phyloP scores from a whole-genome alignment of 2,113 vertebrate genomes.

The Petaurus breviceps region DNA sequence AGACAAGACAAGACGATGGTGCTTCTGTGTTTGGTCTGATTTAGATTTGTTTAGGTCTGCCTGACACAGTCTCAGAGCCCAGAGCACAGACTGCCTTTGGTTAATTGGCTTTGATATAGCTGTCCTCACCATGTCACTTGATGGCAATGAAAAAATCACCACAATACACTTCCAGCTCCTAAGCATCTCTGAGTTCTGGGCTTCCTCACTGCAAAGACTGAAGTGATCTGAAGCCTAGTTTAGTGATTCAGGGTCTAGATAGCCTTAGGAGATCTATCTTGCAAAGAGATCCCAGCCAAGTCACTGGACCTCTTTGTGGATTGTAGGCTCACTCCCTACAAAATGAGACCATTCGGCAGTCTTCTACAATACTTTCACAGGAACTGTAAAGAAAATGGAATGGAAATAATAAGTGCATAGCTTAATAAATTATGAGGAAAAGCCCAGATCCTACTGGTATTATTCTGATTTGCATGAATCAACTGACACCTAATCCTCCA shows the following conservation, averaged over 20 bases:
- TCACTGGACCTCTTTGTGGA: background rate
- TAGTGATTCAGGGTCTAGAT: constrained; percentile 21
- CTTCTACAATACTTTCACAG: background rate
- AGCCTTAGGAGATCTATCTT: background rate
- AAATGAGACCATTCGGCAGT: background rate
- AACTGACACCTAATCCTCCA: background rate
- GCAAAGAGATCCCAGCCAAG: background rate
- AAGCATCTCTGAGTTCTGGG: background rate
- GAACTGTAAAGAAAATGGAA: constrained; percentile 28
- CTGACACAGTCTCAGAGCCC: background rate
- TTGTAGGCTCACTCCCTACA: background rate
- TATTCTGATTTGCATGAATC: constrained; percentile 28
- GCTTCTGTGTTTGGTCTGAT: constrained; percentile 74
- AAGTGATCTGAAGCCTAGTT: constrained; percentile 1
- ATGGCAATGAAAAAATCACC: background rate
- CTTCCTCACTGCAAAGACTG: constrained; percentile 20
- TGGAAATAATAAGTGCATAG: constrained; percentile 25
- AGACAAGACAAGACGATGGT: constrained; percentile 8
- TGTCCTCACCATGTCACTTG: background rate
- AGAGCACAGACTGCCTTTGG: background rate
- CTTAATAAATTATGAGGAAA: constrained; percentile 29
- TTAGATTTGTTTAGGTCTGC: constrained; percentile 74
- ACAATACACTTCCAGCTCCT: background rate
- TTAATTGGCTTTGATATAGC: background rate
- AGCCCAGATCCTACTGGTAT: background rate